Evolutionary conservation across 2,888 invertebrate genomes (phyloP).

Genomic region (Halocaridina rubra): DNA sequence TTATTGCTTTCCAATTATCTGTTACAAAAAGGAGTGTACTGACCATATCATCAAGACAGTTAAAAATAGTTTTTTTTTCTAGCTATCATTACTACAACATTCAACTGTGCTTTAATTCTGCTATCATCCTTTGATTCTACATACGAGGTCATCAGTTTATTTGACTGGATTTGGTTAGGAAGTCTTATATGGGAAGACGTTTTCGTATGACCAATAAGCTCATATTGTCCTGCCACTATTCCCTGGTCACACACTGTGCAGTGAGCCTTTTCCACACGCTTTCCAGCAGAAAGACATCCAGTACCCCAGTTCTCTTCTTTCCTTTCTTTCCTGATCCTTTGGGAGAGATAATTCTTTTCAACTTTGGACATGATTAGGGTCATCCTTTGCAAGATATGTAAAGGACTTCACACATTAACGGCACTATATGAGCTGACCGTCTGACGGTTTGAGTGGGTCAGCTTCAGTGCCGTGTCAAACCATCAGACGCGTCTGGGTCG

Average conservation of each 20-base stretch:
- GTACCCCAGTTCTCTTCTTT: background rate
- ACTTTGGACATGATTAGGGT: too few species aligned
- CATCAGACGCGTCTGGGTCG: too few species aligned
- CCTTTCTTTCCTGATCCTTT: background rate
- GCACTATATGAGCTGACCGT: too few species aligned
- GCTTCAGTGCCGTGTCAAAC: too few species aligned
- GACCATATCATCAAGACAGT: background rate
- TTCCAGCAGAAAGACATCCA: background rate
- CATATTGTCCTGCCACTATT: background rate
- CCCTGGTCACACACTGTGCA: background rate
- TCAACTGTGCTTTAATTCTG: conserved; percentile 24
- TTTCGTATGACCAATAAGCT: conserved; percentile 10
- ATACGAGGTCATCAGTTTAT: background rate
- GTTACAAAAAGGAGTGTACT: background rate
- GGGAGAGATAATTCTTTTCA: too few species aligned
- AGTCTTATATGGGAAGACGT: background rate
- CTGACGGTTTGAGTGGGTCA: too few species aligned
- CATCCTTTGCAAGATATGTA: too few species aligned
- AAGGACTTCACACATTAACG: too few species aligned
- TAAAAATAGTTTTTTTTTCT: conserved; percentile 11
- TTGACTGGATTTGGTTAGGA: background rate
- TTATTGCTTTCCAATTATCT: background rate
- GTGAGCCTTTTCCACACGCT: background rate
- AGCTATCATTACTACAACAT: conserved; percentile 26
- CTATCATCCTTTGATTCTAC: conserved; percentile 10